Percentiles rank a stretch among this genome's conserved stretches.
phyloP scores from a whole-genome alignment of 2,797 vertebrate species.

The Martes flavigula region DNA sequence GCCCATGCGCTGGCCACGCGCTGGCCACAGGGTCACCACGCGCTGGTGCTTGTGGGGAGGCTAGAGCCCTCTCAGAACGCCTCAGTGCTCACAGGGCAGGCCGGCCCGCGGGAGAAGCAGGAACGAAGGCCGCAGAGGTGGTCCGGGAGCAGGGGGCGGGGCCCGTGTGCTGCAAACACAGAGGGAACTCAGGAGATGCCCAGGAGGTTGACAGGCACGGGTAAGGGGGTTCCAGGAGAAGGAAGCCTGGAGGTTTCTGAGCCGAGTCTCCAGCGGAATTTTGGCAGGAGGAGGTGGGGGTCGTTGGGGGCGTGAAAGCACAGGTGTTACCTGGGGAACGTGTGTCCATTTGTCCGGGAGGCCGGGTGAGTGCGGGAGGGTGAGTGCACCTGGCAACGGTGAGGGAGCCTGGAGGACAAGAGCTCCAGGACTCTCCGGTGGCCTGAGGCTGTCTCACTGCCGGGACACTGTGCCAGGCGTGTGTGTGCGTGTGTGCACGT shows the following conservation, averaged over 20 bases:
- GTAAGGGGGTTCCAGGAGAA: background rate
- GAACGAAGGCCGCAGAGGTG: background rate
- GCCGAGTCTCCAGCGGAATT: background rate
- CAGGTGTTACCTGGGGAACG: background rate
- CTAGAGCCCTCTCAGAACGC: rapidly evolving
- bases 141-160: background rate
- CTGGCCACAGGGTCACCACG: rapidly evolving
- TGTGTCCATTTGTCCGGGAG: background rate
- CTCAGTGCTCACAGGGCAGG: rapidly evolving
- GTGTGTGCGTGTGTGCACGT: too few species aligned
- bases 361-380: too few species aligned
- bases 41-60: background rate
- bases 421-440: background rate
- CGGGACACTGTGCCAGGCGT: background rate
- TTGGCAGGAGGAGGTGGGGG: background rate
- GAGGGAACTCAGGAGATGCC: background rate
- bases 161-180: rapidly evolving
- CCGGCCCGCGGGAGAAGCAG: rapidly evolving
- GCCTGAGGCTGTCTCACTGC: background rate
- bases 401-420: background rate
- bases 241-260: background rate
- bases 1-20: too few species aligned
- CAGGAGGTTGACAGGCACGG: background rate
- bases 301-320: rapidly evolving
- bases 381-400: too few species aligned